These are phyloP conservation scores for Montipora efflorescens DNA, from an alignment of 64 coral and sea anemone species.

Conservation along the genomic window DNA sequence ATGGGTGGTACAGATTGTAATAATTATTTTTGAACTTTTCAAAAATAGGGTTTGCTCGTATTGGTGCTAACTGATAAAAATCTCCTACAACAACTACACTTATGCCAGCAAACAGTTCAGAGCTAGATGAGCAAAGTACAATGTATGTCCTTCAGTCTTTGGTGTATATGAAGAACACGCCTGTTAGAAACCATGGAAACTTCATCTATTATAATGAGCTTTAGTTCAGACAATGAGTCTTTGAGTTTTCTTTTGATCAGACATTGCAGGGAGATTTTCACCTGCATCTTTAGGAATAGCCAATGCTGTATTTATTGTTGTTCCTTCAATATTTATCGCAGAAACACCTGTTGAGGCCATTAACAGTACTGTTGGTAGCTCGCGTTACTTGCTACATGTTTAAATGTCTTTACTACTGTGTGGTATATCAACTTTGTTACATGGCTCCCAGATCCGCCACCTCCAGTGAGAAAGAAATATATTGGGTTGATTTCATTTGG, in stretches of 20 bases:
- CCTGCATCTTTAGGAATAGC: conserved; percentile 72
- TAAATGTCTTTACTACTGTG: background rate
- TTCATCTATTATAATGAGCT: conserved; percentile 67
- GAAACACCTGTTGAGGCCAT: conserved; percentile 45
- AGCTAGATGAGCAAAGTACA: conserved; percentile 1
- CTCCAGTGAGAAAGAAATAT: conserved; percentile 41
- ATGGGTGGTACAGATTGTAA: conserved; percentile 55
- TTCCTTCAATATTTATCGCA: background rate
- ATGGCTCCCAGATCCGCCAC: conserved; percentile 47
- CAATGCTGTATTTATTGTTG: background rate
- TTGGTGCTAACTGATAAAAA: conserved; percentile 51
- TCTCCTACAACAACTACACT: conserved; percentile 42
- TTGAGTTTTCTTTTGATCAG: background rate
- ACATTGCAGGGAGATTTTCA: background rate
- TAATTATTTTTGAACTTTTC: conserved; percentile 43
- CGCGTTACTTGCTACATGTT: conserved; percentile 23
- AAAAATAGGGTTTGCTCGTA: conserved; percentile 44
- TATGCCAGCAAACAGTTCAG: conserved; percentile 43
- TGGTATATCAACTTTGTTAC: background rate
- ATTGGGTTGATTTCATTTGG: conserved; percentile 18
- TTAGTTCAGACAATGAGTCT: conserved; percentile 42
- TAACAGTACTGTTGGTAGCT: conserved; percentile 55
- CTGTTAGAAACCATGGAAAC: conserved; percentile 67
- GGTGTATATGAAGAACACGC: background rate
- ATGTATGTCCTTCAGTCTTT: conserved; percentile 51